Evolutionary conservation across 2,113 vertebrate genomes (phyloP), one percentile per base, ranked within the genome.

Genomic region (Diphyllodes magnificus): DNA sequence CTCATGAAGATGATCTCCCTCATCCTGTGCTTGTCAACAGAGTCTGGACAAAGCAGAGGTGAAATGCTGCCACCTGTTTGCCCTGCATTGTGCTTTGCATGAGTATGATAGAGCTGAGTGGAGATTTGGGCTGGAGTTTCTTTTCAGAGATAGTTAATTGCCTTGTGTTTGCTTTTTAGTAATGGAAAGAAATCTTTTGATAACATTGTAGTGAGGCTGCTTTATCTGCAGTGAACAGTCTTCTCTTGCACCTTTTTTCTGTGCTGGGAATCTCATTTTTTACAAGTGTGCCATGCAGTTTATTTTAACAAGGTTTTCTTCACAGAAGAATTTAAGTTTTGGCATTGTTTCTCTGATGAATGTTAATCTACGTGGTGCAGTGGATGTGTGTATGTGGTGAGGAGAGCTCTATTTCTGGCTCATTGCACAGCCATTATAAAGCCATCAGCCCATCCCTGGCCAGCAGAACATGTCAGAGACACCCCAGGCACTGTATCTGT

Each of bases 231-330:
- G 37, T 37, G 31, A 89, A 14, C 17, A 70, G 15, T 59, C 42
- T 79, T 82, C 57, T 87, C 65, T 70, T 82, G 39, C 30, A 56
- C 28, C 14, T 83, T 86, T 86, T 76, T 57, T 45, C 27, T 68
- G 13, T 59, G 25, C 31, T 33, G 27, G n/a, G n/a, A 89, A 33
- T 64, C 40, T 53, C 2, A 1, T 27, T 63, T 82, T 79, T 76
- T 69, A 87, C 42, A 47, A 75, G 25, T 69, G 86, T 69, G 31
- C 60, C 71, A 76, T 4, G 2, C 13, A 28, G n/a, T 68, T 93
- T 79, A 72, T 92, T 95, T 87, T 57, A 84, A 64, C 31, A 77
- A 42, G 33, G 23, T 77, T 73, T 88, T 81, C 60, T 88, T 89
- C 37, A 71, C 10, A 3, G 65, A 66, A 77, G 24, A 1, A 1